A percentile compares a stretch with the other conserved stretches of the same genome.
These are phyloP conservation scores for Cladopsammia gracilis DNA, from an alignment of 64 coral and sea anemone species.

Conservation along the genomic window DNA sequence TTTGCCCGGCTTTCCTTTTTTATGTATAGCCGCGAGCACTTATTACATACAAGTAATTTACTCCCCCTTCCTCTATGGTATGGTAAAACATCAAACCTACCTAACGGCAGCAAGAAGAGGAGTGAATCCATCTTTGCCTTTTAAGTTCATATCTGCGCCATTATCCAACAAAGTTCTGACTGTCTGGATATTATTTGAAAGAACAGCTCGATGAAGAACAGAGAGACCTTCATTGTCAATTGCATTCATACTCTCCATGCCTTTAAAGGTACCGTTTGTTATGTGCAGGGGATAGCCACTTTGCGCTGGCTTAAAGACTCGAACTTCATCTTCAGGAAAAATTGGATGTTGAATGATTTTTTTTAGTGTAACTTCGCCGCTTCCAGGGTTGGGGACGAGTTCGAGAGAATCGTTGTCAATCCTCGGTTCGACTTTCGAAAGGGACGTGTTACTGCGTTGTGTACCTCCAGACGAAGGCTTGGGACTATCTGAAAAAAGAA, in stretches of 20 bases:
- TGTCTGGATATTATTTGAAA: neutral
- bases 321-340: neutral
- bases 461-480: conserved; percentile 14
- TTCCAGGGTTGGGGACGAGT: conserved; percentile 35
- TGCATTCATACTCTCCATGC: neutral
- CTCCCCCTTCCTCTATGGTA: no score
- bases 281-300: neutral
- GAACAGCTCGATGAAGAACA: conserved; percentile 51
- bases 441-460: conserved; percentile 7
- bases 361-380: neutral
- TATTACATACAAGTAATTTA: neutral
- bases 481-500: neutral
- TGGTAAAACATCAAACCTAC: neutral
- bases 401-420: neutral
- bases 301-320: neutral
- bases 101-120: conserved; percentile 54
- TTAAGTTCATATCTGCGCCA: conserved; percentile 24
- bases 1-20: no score
- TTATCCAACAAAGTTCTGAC: conserved; percentile 14
- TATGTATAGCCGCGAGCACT: no score
- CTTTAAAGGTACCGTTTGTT: neutral
- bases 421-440: conserved; percentile 2
- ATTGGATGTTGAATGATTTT: neutral
- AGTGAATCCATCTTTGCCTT: conserved; percentile 12
- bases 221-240: conserved; percentile 21